phyloP scores from a whole-genome alignment of 1,140 invertebrate genomes.

The Helicoverpa zea region DNA sequence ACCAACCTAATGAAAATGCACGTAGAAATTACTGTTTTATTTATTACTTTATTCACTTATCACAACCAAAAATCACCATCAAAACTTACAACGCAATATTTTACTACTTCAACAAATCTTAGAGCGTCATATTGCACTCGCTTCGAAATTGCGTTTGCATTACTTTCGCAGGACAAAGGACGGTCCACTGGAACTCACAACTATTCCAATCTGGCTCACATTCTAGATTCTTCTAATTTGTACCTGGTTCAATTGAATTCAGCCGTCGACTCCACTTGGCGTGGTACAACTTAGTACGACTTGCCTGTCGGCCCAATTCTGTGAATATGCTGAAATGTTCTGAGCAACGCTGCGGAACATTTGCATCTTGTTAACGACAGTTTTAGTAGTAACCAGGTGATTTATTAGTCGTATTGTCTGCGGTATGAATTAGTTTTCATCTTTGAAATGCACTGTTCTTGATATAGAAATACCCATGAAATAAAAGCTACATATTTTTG shows the following conservation, averaged over 20 bases:
- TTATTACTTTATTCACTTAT: too few relatives aligned
- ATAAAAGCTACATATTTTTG: too few relatives aligned
- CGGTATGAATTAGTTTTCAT: not conserved
- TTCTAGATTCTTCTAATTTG: slow-evolving; percentile 49
- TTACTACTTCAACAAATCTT: slow-evolving; percentile 6
- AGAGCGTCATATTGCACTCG: slow-evolving; percentile 12
- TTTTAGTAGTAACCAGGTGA: slow-evolving; percentile 18
- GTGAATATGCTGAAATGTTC: slow-evolving; percentile 21
- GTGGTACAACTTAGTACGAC: not conserved
- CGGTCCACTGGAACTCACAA: slow-evolving; percentile 17
- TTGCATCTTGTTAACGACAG: slow-evolving; percentile 34
- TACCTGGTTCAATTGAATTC: slow-evolving; percentile 48
- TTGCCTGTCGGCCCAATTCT: slow-evolving; percentile 43
- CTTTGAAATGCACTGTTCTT: not conserved
- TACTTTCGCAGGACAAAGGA: slow-evolving; percentile 36
- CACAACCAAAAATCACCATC: not conserved
- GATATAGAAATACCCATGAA: too few relatives aligned
- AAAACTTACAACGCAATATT: slow-evolving; percentile 13
- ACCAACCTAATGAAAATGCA: too few relatives aligned
- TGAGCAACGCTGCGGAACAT: not conserved
- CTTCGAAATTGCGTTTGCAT: slow-evolving; percentile 34
- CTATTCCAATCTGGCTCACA: slow-evolving; percentile 51
- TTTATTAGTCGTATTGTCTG: not conserved
- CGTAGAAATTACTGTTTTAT: too few relatives aligned
- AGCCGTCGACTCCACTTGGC: slow-evolving; percentile 16